Base-by-base conservation (phyloP, 2,888 invertebrate genomes). In the Dasypolia templi region DNA sequence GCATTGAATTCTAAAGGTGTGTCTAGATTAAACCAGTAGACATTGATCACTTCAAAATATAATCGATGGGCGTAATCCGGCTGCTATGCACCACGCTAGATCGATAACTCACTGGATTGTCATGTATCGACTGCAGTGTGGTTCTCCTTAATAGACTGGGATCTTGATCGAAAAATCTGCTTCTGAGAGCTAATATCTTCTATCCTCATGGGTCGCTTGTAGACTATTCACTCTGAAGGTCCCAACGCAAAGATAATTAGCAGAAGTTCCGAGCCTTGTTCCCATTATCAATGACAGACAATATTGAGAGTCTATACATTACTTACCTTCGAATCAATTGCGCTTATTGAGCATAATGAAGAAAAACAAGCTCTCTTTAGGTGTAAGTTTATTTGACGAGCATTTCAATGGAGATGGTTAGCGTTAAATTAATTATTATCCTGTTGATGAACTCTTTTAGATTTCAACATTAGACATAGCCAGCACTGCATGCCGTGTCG, bases 271-370 rank as follows among this genome's bases (percentile, higher is more conserved):
- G n/a, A 51, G 14, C 14, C 42, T 19, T 19, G 42, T 51, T 39
- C 29, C n/a, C 4, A 29, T 29, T 39, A 69, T n/a, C 39, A 62
- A 62, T 29, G 4, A 39, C 12, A 19, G 19, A 12, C 39, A 74
- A n/a, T 39, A 63, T 75, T 46, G 46, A 61, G 19, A 61, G 44
- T 61, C 17, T 32, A 17, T 7, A 35, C 64, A 75, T 14, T 51
- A 65, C 64, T 76, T 58, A 65, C 9, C 22, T 12, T 26, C 14
- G 29, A n/a, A 64, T 42, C 58, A 58, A 17, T 72, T 14, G 32
- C 17, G 19, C 35, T n/a, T n/a, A 42, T 29, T 49, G 19, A 19
- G 1, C 22, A 35, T 26, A 56, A 29, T 58, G 6, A 39, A 29
- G 29, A 29, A 56, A 73, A 64, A 26, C 9, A 29, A 44, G 5